Evolutionary conservation across 2,113 vertebrate species (phyloP).

Genomic region (Psittacula cyanocephala): DNA sequence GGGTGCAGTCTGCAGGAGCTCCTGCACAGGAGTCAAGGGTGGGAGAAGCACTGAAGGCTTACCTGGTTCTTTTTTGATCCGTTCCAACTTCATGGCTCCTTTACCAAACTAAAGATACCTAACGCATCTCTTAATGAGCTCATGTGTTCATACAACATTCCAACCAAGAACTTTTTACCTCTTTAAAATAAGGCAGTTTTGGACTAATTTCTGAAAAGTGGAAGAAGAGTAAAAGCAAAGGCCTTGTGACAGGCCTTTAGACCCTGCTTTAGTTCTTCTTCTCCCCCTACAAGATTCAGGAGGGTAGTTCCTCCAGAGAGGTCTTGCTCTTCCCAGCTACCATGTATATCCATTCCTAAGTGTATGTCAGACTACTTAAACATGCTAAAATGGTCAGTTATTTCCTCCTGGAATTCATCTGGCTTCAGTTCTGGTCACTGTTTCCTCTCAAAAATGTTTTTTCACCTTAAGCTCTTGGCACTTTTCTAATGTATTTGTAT

Average conservation of each 20-base stretch:
- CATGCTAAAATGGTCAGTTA: not conserved
- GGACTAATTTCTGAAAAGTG: not conserved
- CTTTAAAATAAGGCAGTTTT: not conserved
- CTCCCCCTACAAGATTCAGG: not conserved
- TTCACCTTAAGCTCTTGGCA: not conserved
- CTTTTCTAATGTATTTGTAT: not conserved
- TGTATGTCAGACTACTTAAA: not conserved
- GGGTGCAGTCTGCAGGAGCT: fast-evolving
- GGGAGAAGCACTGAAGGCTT: not conserved
- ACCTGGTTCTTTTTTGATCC: not conserved
- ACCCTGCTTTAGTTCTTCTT: not conserved
- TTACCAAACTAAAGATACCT: not conserved
- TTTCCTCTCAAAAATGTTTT: not conserved
- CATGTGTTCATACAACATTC: not conserved
- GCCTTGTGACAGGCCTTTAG: not conserved
- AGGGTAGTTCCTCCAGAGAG: not conserved
- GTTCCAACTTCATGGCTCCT: not conserved
- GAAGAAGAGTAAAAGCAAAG: not conserved
- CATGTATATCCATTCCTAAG: not conserved
- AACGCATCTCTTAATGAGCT: not conserved
- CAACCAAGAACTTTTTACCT: not conserved
- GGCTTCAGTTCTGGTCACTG: not conserved
- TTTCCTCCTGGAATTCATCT: not conserved
- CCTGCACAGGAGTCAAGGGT: not conserved
- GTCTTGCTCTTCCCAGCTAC: not conserved